Evolutionary conservation across 2,797 vertebrate species (phyloP), one percentile per base, ranked within the genome.

Genomic region (Peromyscus eremicus): DNA sequence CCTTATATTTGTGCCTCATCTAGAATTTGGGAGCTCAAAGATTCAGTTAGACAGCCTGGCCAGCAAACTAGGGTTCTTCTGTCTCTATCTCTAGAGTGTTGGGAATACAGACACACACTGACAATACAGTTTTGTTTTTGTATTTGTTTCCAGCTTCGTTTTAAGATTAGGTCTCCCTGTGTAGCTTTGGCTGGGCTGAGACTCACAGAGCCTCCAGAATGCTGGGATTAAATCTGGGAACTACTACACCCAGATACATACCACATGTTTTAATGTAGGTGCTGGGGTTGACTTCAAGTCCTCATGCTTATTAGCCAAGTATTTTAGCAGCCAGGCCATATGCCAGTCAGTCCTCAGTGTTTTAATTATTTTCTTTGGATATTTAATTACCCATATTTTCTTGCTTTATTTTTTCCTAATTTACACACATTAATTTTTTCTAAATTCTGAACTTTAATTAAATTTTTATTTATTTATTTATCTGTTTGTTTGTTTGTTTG

Each of bases 291-390:
- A 46, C 46, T 14, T 29, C 13, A 64, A 40, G 40, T 46, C 27
- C 60, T 64, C 81, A 64, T 43, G 55, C 55, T 55, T 55, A 17
- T 55, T 55, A 55, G 16, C 14, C 55, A 55, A 17, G 55, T 46
- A 94, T 16, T 83, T 84, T 64, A 66, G 16, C 40, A 91, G 55
- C 62, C 32, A 16, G 6, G 13, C 0, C 17, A 66, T 46, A 46
- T 34, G 4, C 14, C 17, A 29, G 87, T n/a, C 34, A 60, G 1
- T 7, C 8, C 3, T 66, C 4, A 19, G 9, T 66, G 5, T 55
- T 87, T 86, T 79, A 82, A 49, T 52, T 49, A 89, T 94, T 93
- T 90, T 64, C 60, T 94, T 91, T 46, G 60, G 68, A 25, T 16
- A 80, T 40, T 64, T 87, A 94, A 91, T 89, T 71, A 77, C 10